Percentiles rank a stretch among this genome's conserved stretches.
Evolutionary conservation across 2,113 vertebrate genomes (phyloP).

Genomic region (Neolamprologus longior): DNA sequence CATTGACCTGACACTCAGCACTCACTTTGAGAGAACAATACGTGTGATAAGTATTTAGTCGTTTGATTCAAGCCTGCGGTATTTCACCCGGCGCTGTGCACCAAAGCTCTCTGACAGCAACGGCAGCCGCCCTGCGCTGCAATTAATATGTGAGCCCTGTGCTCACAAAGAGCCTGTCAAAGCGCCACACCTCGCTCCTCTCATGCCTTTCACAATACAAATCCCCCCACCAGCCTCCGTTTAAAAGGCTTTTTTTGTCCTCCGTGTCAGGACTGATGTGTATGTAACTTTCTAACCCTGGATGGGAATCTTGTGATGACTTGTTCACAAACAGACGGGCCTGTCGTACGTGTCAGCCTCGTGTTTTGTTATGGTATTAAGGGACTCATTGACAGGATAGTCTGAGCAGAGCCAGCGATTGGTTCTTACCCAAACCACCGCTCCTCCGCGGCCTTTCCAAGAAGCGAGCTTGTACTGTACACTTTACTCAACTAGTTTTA

Average conservation of each 20-base stretch:
- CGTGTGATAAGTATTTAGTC: constrained; percentile 58
- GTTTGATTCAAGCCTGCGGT: constrained; percentile 52
- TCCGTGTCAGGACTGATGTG: constrained; percentile 57
- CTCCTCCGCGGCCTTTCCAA: background rate
- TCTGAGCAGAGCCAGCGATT: background rate
- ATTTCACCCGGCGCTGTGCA: constrained; percentile 52
- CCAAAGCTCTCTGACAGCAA: constrained; percentile 44
- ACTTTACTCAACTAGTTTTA: background rate
- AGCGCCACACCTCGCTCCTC: constrained; percentile 63
- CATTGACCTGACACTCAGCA: constrained; percentile 55
- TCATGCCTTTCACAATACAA: constrained; percentile 63
- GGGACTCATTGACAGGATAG: background rate
- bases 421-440: background rate
- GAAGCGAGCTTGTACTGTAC: background rate
- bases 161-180: constrained; percentile 64
- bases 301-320: constrained; percentile 71
- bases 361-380: constrained; percentile 18
- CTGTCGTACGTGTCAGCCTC: constrained; percentile 16
- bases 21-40: constrained; percentile 45
- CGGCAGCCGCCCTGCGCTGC: constrained; percentile 53
- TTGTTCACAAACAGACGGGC: constrained; percentile 48
- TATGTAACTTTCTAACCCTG: constrained; percentile 64
- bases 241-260: constrained; percentile 63
- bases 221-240: constrained; percentile 55
- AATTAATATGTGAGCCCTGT: constrained; percentile 71